These are phyloP conservation scores for Rhyacophila brunnea DNA, from an alignment of 1,140 invertebrate genomes.

Conservation along the genomic window DNA sequence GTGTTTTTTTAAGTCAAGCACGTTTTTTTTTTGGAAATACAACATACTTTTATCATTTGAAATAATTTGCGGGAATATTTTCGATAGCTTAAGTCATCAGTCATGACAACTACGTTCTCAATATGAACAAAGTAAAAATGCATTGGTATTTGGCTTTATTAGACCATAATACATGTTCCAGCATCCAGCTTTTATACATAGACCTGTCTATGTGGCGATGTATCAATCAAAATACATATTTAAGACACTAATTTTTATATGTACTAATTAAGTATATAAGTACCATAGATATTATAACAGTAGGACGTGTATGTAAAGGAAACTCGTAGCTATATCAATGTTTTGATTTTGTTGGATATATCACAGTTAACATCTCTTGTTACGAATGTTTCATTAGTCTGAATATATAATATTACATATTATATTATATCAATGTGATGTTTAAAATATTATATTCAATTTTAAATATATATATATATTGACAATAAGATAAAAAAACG, in stretches of 20 bases:
- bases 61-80: not conserved
- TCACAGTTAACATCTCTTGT: not conserved
- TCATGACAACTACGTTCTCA: conserved; percentile 17
- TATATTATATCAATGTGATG: not conserved
- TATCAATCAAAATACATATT: conserved; percentile 34
- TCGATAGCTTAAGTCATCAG: not conserved
- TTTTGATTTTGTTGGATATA: not conserved
- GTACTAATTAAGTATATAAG: not conserved
- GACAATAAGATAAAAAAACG: not conserved
- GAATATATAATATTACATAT: not conserved
- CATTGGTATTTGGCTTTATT: conserved; percentile 38
- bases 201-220: conserved; percentile 35
- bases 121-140: conserved; percentile 34
- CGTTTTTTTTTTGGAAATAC: not conserved
- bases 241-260: conserved; percentile 14
- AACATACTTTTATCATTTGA: not conserved
- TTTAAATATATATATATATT: not conserved
- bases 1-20: too few species aligned
- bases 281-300: not conserved
- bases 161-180: conserved; percentile 38
- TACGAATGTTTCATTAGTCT: not conserved
- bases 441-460: conserved; percentile 1
- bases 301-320: not conserved
- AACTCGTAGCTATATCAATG: not conserved
- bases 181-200: conserved; percentile 36